phyloP scores from a whole-genome alignment of 1,140 invertebrate genomes.

The Pararge aegeria region DNA sequence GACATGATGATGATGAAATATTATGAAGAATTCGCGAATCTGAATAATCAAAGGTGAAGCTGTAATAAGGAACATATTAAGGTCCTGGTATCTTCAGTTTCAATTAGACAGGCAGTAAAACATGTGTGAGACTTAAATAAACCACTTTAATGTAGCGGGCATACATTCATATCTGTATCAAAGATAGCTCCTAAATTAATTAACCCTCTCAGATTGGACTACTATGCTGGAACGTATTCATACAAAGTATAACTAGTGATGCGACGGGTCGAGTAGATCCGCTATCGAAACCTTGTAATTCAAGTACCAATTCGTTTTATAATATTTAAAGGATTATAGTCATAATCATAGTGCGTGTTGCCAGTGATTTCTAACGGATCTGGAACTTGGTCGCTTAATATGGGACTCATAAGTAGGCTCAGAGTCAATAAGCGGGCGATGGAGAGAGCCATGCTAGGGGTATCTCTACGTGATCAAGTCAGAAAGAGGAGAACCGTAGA shows the following conservation, averaged over 20 bases:
- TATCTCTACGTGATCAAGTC: too few relatives aligned
- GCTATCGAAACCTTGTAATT: background rate
- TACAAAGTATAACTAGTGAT: slow-evolving; percentile 57
- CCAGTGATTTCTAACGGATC: too few relatives aligned
- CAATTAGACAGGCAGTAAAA: slow-evolving; percentile 31
- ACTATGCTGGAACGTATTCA: slow-evolving; percentile 62
- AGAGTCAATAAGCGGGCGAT: too few relatives aligned
- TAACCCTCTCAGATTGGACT: slow-evolving; percentile 57
- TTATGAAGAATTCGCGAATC: background rate
- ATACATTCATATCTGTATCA: slow-evolving; percentile 29
- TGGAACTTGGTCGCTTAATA: too few relatives aligned
- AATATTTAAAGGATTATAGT: too few relatives aligned
- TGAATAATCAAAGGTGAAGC: background rate
- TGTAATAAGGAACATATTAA: background rate
- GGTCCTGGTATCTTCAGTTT: slow-evolving; percentile 23
- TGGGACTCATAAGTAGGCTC: too few relatives aligned
- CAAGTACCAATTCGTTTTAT: too few relatives aligned
- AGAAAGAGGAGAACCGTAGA: too few relatives aligned
- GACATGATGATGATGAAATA: too few relatives aligned
- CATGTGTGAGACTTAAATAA: slow-evolving; percentile 32
- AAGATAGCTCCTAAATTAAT: slow-evolving; percentile 58
- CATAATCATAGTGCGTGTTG: too few relatives aligned
- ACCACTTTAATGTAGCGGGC: slow-evolving; percentile 31
- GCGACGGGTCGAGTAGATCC: background rate
- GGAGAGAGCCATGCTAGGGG: too few relatives aligned